Evolutionary conservation across 2,888 invertebrate species (phyloP).

Genomic region (Spatulosminthurus flaviceps): DNA sequence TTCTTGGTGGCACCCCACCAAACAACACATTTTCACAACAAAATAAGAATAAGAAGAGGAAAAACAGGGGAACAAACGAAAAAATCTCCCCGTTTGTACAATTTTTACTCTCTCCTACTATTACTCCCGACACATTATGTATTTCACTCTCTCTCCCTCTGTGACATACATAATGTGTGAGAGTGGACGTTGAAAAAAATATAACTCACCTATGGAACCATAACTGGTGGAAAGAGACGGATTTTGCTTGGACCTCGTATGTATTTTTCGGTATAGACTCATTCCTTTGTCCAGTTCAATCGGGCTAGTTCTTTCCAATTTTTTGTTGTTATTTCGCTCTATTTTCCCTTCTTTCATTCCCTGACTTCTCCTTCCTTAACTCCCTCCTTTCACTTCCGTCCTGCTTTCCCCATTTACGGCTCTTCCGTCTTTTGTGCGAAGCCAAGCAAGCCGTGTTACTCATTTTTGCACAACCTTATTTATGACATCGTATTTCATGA

Average conservation of each 20-base stretch:
- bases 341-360: slow-evolving; percentile 44
- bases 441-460: slow-evolving; percentile 38
- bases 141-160: too few species aligned
- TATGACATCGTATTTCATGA: slow-evolving; percentile 50
- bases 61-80: neutral
- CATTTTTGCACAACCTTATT: slow-evolving; percentile 48
- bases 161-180: too few species aligned
- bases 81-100: too few species aligned
- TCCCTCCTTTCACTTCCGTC: slow-evolving; percentile 51
- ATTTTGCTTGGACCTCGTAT: too few species aligned
- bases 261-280: too few species aligned
- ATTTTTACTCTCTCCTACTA: too few species aligned
- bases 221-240: too few species aligned
- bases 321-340: slow-evolving; percentile 3
- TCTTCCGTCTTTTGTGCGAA: slow-evolving; percentile 45
- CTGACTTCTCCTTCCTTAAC: slow-evolving; percentile 45
- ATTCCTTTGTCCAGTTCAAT: neutral
- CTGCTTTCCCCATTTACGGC: slow-evolving; percentile 48
- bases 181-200: too few species aligned
- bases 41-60: slow-evolving; percentile 9
- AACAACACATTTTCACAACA: slow-evolving; percentile 5
- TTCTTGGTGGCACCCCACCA: neutral
- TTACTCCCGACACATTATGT: too few species aligned
- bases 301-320: neutral
- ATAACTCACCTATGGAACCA: too few species aligned